Evolutionary conservation across 2,113 vertebrate genomes (phyloP).

Genomic region (Epinephelus fuscoguttatus): DNA sequence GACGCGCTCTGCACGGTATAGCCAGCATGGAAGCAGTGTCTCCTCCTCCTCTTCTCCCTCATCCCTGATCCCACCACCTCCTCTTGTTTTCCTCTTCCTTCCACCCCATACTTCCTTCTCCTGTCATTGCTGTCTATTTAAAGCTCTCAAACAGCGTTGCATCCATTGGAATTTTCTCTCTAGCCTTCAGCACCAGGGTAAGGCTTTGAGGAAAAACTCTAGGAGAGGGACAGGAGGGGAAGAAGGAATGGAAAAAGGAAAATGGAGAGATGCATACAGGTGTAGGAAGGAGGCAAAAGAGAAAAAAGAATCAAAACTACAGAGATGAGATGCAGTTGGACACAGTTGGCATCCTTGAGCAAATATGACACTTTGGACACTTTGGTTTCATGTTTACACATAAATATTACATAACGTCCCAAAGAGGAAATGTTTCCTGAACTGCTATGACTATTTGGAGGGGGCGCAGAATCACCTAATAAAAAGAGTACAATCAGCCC

Average conservation of each 20-base stretch:
- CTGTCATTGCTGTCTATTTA: conserved; percentile 53
- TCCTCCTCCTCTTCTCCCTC: not conserved
- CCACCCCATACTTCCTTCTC: not conserved
- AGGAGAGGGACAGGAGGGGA: not conserved
- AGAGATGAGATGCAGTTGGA: not conserved
- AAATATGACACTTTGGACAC: too few relatives aligned
- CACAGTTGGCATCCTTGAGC: not conserved
- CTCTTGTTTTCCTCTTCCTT: not conserved
- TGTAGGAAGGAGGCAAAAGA: not conserved
- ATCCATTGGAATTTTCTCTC: conserved; percentile 16
- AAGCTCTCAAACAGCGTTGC: conserved; percentile 45
- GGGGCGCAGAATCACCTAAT: not conserved
- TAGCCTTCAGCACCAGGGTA: not conserved
- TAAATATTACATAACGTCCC: not conserved
- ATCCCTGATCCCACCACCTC: not conserved
- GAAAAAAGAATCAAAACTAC: not conserved
- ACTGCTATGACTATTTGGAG: not conserved
- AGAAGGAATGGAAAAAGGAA: not conserved
- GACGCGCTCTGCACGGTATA: not conserved
- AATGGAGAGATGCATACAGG: not conserved
- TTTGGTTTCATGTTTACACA: not conserved
- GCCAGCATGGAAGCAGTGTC: not conserved
- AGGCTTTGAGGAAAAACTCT: not conserved
- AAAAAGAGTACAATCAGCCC: not conserved
- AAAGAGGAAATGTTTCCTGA: not conserved